Evolutionary conservation across 2,888 invertebrate species (phyloP), one percentile per base, ranked within the genome.

Genomic region (Rotaria macrura): DNA sequence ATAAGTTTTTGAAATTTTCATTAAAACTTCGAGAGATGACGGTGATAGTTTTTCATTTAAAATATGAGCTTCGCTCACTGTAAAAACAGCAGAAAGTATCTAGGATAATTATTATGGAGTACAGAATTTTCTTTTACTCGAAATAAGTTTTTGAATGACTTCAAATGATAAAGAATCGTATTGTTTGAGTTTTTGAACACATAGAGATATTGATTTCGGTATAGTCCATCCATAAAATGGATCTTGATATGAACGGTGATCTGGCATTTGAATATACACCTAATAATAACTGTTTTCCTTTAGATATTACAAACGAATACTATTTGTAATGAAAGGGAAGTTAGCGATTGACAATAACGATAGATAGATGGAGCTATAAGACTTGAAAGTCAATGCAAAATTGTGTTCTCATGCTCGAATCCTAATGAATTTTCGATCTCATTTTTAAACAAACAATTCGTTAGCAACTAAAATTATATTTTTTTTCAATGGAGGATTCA

Each of bases 221-320:
- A 12, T 40, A 14, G 25, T 79, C 79, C 79, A 79, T n/a, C 79
- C 79, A 43, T 79, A 79, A 14, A 79, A 79, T n/a, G 79, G 43
- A 79, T 79, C 79, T 43, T 79, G 79, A 79, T 79, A 79, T 5
- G 79, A 43, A 43, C 25, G 79, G 43, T 79, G 79, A 43, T 79
- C 79, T n/a, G 79, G 79, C 79, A 79, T 79, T n/a, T n/a, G n/a
- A n/a, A n/a, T n/a, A n/a, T n/a, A n/a, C n/a, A n/a, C n/a, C n/a
- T n/a, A n/a, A n/a, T n/a, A n/a, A n/a, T n/a, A n/a, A n/a, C n/a
- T n/a, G n/a, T n/a, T n/a, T n/a, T n/a, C n/a, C n/a, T n/a, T n/a
- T n/a, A n/a, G n/a, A n/a, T n/a, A n/a, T n/a, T n/a, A n/a, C n/a
- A n/a, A n/a, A n/a, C n/a, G n/a, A n/a, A n/a, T n/a, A n/a, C n/a